Conservation (phyloP, 1,140 invertebrate genomes). For the Bathynomus jamesi region DNA sequence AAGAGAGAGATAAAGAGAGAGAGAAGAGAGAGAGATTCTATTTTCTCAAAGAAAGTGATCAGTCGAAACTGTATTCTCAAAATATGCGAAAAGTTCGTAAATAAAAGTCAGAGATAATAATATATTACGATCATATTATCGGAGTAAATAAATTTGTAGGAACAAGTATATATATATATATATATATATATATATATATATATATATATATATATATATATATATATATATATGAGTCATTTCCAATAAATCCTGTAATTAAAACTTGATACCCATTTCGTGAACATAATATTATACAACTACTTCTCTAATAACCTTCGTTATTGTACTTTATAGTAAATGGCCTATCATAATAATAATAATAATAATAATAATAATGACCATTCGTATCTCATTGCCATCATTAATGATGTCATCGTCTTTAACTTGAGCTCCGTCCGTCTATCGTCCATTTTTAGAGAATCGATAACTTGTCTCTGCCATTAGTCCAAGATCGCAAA, state of each 20-base stretch:
- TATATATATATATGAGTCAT: no score
- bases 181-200: no score
- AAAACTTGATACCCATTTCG: no score
- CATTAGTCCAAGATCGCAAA: conserved; percentile 1
- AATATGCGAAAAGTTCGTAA: not conserved
- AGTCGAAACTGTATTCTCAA: not conserved
- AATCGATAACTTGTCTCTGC: not conserved
- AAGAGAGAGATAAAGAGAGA: not conserved
- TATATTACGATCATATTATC: not conserved
- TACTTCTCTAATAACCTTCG: no score
- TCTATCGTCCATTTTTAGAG: not conserved
- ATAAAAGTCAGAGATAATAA: not conserved
- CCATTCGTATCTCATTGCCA: not conserved
- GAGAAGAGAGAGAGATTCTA: not conserved
- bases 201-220: no score
- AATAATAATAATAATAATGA: no score
- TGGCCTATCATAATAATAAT: no score
- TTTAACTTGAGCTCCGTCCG: not conserved
- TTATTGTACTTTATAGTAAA: no score
- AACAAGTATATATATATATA: no score
- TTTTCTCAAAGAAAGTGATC: not conserved
- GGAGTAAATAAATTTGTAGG: no score
- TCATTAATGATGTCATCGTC: not conserved
- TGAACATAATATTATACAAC: no score
- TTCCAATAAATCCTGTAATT: no score